Evolutionary conservation across 1,140 invertebrate species (phyloP), one percentile per base, ranked within the genome.

Genomic region (Tetraneura akinire): DNA sequence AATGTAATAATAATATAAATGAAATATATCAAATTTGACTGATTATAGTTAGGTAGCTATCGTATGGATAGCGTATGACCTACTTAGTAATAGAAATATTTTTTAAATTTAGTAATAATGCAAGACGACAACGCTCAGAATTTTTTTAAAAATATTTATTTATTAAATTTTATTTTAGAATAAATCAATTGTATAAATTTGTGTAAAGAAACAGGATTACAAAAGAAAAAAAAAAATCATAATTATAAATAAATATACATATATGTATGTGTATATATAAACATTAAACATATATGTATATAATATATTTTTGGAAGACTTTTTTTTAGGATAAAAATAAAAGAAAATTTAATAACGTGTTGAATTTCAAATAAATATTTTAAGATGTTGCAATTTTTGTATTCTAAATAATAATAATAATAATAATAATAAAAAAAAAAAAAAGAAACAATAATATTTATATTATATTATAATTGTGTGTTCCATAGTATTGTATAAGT

Each of bases 301-400:
- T 42, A 57, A 76, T 78, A 47, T 78, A 78, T 78, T 78, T 78
- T 78, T 78, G 74, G 74, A 78, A 78, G 74, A 78, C 74, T 78
- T 62, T 78, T 76, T n/a, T 62, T 78, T 78, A 47, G 37, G 55
- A 23, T 53, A 76, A 76, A 76, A 45, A 60, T 76, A 60, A 62
- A 78, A 60, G 74, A 78, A 78, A 78, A 78, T 78, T 78, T 78
- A 78, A 78, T 60, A 60, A 60, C 0, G 55, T 21, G 74, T 78
- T 78, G 55, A 78, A 78, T 78, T 78, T 78, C 74, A 78, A 78
- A 78, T 78, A 78, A 78, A 57, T 78, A 78, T 78, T 78, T 78
- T 78, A 78, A 78, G 55, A 78, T 78, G 74, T 78, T 78, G 74
- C 74, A 18, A 78, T 78, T 78, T 78, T 78, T 78, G 74, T 78